Conservation (phyloP, 2,113 vertebrate genomes). For the Henicopernis longicauda region DNA sequence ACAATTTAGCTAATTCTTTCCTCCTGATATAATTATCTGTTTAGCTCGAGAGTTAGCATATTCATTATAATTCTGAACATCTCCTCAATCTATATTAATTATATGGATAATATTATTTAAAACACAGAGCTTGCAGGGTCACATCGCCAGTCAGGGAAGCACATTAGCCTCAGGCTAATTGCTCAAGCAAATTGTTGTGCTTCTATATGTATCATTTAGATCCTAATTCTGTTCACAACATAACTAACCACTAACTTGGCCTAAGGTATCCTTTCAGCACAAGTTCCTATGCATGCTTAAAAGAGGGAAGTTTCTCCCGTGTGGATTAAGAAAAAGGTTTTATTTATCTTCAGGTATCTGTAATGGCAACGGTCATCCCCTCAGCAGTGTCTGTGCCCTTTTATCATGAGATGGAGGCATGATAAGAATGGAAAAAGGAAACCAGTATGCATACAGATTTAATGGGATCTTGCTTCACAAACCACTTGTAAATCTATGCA, state of each 20-base stretch:
- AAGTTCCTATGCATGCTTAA: neutral
- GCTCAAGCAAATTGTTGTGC: neutral
- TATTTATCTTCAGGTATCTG: neutral
- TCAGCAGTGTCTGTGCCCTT: neutral
- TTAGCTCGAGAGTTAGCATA: constrained; percentile 28
- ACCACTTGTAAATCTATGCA: neutral
- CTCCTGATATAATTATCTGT: constrained; percentile 45
- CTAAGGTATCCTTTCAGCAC: neutral
- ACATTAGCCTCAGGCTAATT: constrained; percentile 4
- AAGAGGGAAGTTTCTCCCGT: neutral
- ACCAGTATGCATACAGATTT: neutral
- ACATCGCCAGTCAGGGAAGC: constrained; percentile 18
- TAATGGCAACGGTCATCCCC: neutral
- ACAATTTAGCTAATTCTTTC: constrained; percentile 55
- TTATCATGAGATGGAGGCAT: neutral
- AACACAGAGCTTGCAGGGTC: neutral
- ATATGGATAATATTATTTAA: constrained; percentile 32
- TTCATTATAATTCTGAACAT: constrained; percentile 50
- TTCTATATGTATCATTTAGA: neutral
- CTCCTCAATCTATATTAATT: constrained; percentile 56
- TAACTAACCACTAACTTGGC: neutral
- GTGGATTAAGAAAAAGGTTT: neutral
- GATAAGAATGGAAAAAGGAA: neutral
- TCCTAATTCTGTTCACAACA: neutral
- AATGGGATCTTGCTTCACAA: neutral